phyloP scores from a whole-genome alignment of 1,140 invertebrate species.

The Tetraneura akinire region DNA sequence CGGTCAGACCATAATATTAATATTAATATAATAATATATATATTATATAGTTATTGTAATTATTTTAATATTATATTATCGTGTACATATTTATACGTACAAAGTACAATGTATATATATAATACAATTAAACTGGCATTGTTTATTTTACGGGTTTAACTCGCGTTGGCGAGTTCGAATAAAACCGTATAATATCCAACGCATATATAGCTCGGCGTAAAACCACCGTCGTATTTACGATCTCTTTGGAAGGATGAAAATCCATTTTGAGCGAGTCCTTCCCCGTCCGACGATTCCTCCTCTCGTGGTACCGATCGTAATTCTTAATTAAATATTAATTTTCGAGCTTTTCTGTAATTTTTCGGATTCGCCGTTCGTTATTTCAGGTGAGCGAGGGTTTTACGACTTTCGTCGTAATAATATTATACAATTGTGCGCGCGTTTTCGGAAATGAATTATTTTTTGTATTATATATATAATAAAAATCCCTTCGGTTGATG shows the following conservation, averaged over 20 bases:
- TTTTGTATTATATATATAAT: too few species aligned
- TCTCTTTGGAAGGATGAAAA: conserved; percentile 13
- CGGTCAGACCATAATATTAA: too few species aligned
- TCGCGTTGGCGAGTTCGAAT: neutral
- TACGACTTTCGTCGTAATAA: neutral
- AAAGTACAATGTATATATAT: too few species aligned
- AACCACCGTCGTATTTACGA: conserved; percentile 23
- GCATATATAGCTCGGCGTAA: conserved; percentile 12
- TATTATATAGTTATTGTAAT: too few species aligned
- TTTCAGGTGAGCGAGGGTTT: neutral
- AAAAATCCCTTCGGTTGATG: neutral
- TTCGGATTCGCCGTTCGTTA: neutral
- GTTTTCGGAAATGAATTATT: neutral
- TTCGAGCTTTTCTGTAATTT: neutral
- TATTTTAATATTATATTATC: too few species aligned
- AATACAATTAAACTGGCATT: neutral
- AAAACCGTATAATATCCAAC: conserved; percentile 21
- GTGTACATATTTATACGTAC: too few species aligned
- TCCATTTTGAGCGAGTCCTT: conserved; percentile 17
- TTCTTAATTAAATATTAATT: conserved; percentile 42
- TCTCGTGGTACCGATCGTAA: conserved; percentile 3
- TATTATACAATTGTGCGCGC: too few species aligned
- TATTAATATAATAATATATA: too few species aligned
- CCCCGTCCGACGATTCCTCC: neutral
- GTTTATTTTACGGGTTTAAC: conserved; percentile 7